Conservation (phyloP, 2,113 vertebrate species). For the Hassar affinis region DNA sequence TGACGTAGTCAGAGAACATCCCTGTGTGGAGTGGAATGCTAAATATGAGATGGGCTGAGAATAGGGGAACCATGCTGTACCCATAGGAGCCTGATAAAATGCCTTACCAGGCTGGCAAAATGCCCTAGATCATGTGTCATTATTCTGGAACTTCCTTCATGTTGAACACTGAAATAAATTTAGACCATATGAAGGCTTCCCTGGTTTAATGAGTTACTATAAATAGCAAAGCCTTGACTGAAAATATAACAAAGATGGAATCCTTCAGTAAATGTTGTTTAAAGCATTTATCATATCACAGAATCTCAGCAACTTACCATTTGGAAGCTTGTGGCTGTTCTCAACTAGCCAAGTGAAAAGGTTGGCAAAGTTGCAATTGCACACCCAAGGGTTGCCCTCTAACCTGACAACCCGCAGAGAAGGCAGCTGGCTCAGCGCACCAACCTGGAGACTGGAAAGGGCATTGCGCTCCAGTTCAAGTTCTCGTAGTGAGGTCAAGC, state of each 20-base stretch:
- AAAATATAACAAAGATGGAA: constrained; percentile 62
- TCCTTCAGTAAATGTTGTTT: constrained; percentile 45
- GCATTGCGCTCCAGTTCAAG: constrained; percentile 91
- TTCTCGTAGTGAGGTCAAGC: constrained; percentile 88
- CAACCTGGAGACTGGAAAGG: constrained; percentile 83
- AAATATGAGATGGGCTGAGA: constrained; percentile 16
- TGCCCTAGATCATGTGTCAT: constrained; percentile 56
- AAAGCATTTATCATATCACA: not conserved
- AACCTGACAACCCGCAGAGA: constrained; percentile 86
- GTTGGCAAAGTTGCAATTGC: constrained; percentile 93
- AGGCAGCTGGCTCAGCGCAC: constrained; percentile 82
- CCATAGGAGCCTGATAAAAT: constrained; percentile 27
- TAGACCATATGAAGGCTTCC: constrained; percentile 65
- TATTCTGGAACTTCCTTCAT: constrained; percentile 59
- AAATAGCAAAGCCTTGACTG: constrained; percentile 61
- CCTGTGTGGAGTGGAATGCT: constrained; percentile 29
- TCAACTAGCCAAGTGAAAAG: constrained; percentile 93
- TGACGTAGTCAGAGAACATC: constrained; percentile 38
- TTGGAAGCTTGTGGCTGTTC: constrained; percentile 89
- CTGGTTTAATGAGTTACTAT: constrained; percentile 60
- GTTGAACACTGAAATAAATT: constrained; percentile 62
- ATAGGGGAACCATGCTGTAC: constrained; percentile 29
- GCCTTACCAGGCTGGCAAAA: constrained; percentile 41
- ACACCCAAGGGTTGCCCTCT: constrained; percentile 97
- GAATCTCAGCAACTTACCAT: constrained; percentile 78